A percentile compares a stretch with the other conserved stretches of the same genome.
Evolutionary conservation across 1,140 invertebrate genomes (phyloP).

Genomic region (Leptestheria dahalacensis): DNA sequence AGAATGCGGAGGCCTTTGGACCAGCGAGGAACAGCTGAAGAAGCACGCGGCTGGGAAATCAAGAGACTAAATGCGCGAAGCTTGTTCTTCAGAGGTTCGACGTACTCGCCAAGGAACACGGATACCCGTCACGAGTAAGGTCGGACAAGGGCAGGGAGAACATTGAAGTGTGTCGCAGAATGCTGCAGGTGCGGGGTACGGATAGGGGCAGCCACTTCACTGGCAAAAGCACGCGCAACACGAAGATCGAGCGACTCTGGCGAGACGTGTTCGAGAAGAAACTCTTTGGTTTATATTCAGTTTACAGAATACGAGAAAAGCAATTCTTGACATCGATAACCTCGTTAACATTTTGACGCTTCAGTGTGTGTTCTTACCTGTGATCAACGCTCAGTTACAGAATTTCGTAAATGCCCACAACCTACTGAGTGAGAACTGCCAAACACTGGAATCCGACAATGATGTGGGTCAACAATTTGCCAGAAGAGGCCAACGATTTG

Average conservation of each 20-base stretch:
- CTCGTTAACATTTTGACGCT: not conserved
- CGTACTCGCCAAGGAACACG: not conserved
- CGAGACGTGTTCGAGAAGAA: not conserved
- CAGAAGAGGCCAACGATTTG: too few relatives aligned
- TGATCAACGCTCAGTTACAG: not conserved
- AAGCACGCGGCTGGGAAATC: too few relatives aligned
- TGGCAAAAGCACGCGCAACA: not conserved
- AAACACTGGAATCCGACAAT: not conserved
- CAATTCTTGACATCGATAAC: not conserved
- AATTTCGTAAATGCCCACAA: not conserved
- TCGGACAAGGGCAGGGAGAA: not conserved
- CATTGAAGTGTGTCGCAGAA: not conserved
- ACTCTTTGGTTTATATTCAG: not conserved
- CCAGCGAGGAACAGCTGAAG: too few relatives aligned
- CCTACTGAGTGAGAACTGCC: not conserved
- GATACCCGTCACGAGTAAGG: not conserved
- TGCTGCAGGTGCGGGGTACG: not conserved
- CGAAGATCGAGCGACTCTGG: not conserved
- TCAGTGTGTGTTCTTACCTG: not conserved
- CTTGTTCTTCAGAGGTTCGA: too few relatives aligned
- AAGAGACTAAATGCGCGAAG: too few relatives aligned
- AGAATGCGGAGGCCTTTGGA: too few relatives aligned
- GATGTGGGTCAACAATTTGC: too few relatives aligned
- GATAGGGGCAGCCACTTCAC: not conserved
- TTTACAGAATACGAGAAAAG: not conserved